Percentiles rank a stretch among this genome's conserved stretches.
Evolutionary conservation across 2,797 vertebrate genomes (phyloP).

Genomic region (Eulemur albifrons): DNA sequence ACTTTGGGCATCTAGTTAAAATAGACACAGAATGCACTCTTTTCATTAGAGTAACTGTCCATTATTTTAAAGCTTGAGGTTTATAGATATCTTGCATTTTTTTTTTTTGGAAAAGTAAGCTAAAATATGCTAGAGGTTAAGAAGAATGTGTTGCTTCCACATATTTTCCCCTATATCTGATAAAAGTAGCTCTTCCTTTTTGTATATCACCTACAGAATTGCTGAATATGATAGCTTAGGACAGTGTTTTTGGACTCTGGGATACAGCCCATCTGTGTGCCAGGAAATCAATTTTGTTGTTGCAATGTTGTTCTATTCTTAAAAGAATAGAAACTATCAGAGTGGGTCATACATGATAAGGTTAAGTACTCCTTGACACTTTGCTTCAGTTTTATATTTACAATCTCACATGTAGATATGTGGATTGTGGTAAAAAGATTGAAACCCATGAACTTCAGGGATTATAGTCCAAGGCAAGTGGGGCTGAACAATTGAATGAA

Average conservation of each 20-base stretch:
- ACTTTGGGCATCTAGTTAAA: neutral
- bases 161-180: neutral
- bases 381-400: neutral
- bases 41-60: neutral
- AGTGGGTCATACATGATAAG: neutral
- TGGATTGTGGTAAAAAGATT: neutral
- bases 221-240: neutral
- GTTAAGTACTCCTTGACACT: neutral
- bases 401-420: neutral
- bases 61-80: constrained; percentile 13
- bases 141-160: neutral
- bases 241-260: neutral
- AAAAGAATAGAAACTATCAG: neutral
- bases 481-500: neutral
- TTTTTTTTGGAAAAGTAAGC: neutral
- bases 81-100: neutral
- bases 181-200: neutral
- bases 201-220: neutral
- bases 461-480: neutral
- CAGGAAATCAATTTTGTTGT: neutral
- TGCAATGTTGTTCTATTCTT: neutral
- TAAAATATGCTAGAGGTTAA: neutral
- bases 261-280: neutral
- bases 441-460: neutral
- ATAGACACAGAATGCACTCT: neutral